Base-by-base conservation (phyloP, 2,113 vertebrate species). In the Ahaetulla prasina region DNA sequence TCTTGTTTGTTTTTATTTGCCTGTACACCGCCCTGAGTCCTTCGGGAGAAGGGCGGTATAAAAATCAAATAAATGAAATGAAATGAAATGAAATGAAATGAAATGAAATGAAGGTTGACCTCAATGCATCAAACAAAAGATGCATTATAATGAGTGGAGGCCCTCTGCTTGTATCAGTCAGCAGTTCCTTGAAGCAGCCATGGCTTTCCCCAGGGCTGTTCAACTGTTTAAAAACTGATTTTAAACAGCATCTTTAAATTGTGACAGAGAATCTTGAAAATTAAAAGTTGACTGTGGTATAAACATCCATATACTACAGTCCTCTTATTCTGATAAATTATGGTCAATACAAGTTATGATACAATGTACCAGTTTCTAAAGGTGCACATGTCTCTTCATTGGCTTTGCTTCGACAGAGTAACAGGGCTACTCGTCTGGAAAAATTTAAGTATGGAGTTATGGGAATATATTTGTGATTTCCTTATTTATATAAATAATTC, bases 401-500 rank as follows among this genome's bases (percentile, higher is more conserved):
- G 55, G 18, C 20, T 63, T 90, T 49, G 27, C 3, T 90, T 30
- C 14, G 49, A n/a, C 43, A n/a, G 39, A 90, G 22, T n/a, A 68
- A 68, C 3, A 22, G 30, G 20, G 25, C 43, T 35, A 49, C 14
- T 18, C 35, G 27, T 47, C 25, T 68, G 45, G 57, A n/a, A 30
- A 47, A 47, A 9, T 84, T 55, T 80, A 47, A 53, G 14, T 90
- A 52, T 60, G 54, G 49, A 43, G 22, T 84, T 50, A 35, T 18
- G 25, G n/a, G n/a, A 90, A 92, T 86, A 30, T 43, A 43, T 85
- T 54, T 50, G 39, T 35, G 22, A 89, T 55, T 89, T 54, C 50
- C 80, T 80, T 80, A 88, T 93, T n/a, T 45, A 80, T 80, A 91
- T 52, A 91, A 93, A 55, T 88, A 3, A 74, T 47, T 54, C 89